Conservation (phyloP, 1,140 invertebrate genomes). For the Euborellia annulipes region DNA sequence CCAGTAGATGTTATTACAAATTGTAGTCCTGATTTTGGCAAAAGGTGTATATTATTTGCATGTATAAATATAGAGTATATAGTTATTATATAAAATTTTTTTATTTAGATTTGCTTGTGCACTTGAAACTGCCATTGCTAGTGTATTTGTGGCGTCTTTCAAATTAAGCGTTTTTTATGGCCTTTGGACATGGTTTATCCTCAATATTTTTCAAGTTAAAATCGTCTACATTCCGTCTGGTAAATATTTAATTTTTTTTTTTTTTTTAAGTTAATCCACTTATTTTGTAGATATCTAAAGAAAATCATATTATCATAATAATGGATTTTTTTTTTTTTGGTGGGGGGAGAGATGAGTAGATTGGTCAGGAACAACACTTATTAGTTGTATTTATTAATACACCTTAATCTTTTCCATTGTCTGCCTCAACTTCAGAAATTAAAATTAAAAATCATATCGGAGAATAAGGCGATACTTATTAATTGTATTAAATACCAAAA, state of each 20-base stretch:
- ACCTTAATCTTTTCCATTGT: too few species aligned
- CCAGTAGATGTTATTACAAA: conserved; percentile 70
- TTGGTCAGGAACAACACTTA: neutral
- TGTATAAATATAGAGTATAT: conserved; percentile 9
- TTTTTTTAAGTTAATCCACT: neutral
- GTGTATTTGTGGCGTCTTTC: conserved; percentile 84
- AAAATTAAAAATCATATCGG: too few species aligned
- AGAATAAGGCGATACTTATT: too few species aligned
- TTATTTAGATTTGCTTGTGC: conserved; percentile 52
- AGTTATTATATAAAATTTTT: neutral
- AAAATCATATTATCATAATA: conserved; percentile 6
- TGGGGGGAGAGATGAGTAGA: too few species aligned
- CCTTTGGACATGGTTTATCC: conserved; percentile 94
- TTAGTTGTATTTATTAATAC: too few species aligned
- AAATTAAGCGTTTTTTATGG: conserved; percentile 97
- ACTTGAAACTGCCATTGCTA: conserved; percentile 49
- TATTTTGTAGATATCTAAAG: conserved; percentile 29
- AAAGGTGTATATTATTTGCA: conserved; percentile 28
- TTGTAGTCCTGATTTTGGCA: conserved; percentile 50
- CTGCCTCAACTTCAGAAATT: too few species aligned
- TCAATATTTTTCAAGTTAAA: conserved; percentile 86
- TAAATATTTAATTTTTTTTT: conserved; percentile 23
- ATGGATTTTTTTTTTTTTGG: too few species aligned
- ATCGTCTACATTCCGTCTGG: conserved; percentile 89
- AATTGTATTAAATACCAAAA: too few species aligned